A percentile compares a stretch with the other conserved stretches of the same genome.
Evolutionary conservation across 2,888 invertebrate genomes (phyloP).

Genomic region (Aelia acuminata): DNA sequence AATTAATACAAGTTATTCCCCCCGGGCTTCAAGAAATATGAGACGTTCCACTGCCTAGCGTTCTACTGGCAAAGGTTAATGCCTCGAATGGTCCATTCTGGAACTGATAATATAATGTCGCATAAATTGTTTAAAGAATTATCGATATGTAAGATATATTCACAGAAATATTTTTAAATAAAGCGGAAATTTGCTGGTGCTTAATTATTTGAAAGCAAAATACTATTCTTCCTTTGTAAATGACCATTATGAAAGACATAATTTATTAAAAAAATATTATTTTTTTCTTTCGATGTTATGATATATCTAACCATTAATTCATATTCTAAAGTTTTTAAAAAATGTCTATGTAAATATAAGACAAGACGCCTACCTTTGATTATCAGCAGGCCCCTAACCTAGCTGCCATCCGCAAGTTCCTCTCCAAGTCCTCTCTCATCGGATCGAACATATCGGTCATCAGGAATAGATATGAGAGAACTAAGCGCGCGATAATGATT

Average conservation of each 20-base stretch:
- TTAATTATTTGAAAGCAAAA: no score
- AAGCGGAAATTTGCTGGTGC: no score
- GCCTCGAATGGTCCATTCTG: neutral
- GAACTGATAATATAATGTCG: neutral
- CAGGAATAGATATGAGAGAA: neutral
- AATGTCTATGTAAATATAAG: neutral
- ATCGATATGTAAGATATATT: no score
- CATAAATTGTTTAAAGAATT: no score
- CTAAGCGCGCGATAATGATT: neutral
- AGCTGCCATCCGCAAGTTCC: neutral
- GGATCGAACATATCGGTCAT: neutral
- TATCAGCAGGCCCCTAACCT: neutral
- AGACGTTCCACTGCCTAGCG: neutral
- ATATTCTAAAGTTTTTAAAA: no score
- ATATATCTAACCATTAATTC: no score
- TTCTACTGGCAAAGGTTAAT: neutral
- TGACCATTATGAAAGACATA: no score
- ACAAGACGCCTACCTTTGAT: neutral
- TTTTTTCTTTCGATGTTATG: no score
- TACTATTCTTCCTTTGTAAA: no score
- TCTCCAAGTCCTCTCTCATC: neutral
- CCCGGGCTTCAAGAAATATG: neutral
- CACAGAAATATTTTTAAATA: no score
- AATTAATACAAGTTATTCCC: constrained; percentile 25
- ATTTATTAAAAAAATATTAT: no score